Evolutionary conservation across 2,888 invertebrate genomes (phyloP).

Genomic region (Acronicta aceris): DNA sequence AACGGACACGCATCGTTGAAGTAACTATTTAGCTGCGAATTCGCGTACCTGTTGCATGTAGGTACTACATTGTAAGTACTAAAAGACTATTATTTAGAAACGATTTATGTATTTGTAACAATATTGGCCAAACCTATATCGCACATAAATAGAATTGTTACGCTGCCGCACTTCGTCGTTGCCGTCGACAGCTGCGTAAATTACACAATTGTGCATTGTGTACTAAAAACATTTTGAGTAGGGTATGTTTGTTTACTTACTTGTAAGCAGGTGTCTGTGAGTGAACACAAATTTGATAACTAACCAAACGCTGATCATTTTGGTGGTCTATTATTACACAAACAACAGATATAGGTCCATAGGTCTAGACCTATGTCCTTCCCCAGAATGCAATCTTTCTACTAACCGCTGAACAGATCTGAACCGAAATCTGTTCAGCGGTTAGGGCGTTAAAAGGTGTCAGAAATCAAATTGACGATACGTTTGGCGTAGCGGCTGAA

Average conservation of each 20-base stretch:
- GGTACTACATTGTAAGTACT: conserved; percentile 15
- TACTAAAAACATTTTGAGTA: conserved; percentile 24
- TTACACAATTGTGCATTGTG: conserved; percentile 37
- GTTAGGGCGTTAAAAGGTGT: too few species aligned
- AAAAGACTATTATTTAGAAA: conserved; percentile 26
- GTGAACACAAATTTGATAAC: neutral
- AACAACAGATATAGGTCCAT: too few species aligned
- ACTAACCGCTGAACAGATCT: too few species aligned
- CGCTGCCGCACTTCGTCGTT: neutral
- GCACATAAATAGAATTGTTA: conserved; percentile 62
- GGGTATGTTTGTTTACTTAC: conserved; percentile 19
- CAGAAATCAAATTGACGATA: too few species aligned
- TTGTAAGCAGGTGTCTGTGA: conserved; percentile 22
- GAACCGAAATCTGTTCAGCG: too few species aligned
- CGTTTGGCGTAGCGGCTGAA: too few species aligned
- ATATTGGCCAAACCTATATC: conserved; percentile 43
- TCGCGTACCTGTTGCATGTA: conserved; percentile 28
- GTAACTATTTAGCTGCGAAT: conserved; percentile 39
- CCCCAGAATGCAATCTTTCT: too few species aligned
- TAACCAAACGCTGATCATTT: too few species aligned
- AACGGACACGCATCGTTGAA: conserved; percentile 61
- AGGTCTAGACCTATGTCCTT: too few species aligned
- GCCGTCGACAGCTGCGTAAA: conserved; percentile 62
- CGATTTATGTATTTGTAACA: conserved; percentile 41
- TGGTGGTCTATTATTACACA: too few species aligned